Evolutionary conservation across 2,888 invertebrate species (phyloP), one percentile per base, ranked within the genome.

Genomic region (Coleophora deauratella): DNA sequence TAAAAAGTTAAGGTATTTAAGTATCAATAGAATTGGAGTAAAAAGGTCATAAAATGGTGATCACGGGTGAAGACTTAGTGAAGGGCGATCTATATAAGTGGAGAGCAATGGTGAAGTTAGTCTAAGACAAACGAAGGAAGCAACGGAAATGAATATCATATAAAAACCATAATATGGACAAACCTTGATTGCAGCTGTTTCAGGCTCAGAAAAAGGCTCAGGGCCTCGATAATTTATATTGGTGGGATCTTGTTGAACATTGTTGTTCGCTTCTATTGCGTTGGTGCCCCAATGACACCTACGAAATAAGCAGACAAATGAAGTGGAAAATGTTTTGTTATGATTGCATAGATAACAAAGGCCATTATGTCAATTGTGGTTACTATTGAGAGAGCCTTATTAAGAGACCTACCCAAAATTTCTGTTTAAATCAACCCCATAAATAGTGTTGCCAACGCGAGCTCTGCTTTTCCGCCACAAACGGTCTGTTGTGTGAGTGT

Each of bases 391-490:
- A n/a, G n/a, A n/a, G n/a, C n/a, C n/a, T n/a, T n/a, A n/a, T n/a
- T n/a, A n/a, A n/a, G n/a, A 7, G 1, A 38, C 14, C 11, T 65
- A 82, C 82, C 93, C 93, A 72, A 93, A 97, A 79, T 97, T 97
- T 49, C 97, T 88, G 63, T 95, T 95, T 0, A 95, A 85, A 72
- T 95, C 95, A 0, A 91, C 91, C 8, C 95, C 95, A 6, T 59
- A 61, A 52, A 93, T 91, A 0, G 46, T 52, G 32, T 59, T 68
- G n/a, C 88, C 88, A 41, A 86, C 75, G 2, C 68, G 55, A 14
- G 75, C 61, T 46, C 93, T 85, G 57, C 91, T 94, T 62, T 94
- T 94, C 15, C 94, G 87, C 96, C 96, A 97, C 64, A 96, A 78
- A 15, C 96, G 87, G 61, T 95, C 94, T 10, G 76, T 80, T 0